phyloP scores from a whole-genome alignment of 2,888 invertebrate genomes.

The Eilema sororculum region DNA sequence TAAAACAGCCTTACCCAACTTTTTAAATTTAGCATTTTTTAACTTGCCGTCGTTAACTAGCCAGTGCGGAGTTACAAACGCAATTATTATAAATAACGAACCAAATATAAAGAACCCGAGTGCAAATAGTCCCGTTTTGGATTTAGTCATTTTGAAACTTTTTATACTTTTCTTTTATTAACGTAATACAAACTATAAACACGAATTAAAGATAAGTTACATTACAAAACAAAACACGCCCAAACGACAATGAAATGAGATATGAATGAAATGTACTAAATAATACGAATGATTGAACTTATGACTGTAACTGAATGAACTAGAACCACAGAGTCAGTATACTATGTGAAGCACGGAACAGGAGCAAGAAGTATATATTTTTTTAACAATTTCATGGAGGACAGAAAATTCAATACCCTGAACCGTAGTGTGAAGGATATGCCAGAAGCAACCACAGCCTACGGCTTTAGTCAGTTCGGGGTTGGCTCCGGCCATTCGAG shows the following conservation, averaged over 20 bases:
- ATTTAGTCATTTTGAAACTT: constrained; percentile 84
- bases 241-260: neutral
- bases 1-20: constrained; percentile 88
- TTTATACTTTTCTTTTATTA: neutral
- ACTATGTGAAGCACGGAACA: no score
- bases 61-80: constrained; percentile 96
- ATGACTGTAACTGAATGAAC: no score
- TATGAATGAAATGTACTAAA: no score
- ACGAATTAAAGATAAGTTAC: neutral
- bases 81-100: constrained; percentile 91
- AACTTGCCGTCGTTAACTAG: constrained; percentile 93
- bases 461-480: no score
- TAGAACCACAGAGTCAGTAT: no score
- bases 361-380: no score
- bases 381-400: no score
- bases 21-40: constrained; percentile 91
- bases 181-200: constrained; percentile 18
- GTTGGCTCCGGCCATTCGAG: no score
- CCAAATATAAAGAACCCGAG: constrained; percentile 89
- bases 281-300: neutral
- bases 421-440: no score
- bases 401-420: no score
- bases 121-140: constrained; percentile 89
- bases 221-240: neutral
- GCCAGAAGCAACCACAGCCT: no score